phyloP scores from a whole-genome alignment of 2,888 invertebrate genomes.

The Lordiphosa andalusiaca region DNA sequence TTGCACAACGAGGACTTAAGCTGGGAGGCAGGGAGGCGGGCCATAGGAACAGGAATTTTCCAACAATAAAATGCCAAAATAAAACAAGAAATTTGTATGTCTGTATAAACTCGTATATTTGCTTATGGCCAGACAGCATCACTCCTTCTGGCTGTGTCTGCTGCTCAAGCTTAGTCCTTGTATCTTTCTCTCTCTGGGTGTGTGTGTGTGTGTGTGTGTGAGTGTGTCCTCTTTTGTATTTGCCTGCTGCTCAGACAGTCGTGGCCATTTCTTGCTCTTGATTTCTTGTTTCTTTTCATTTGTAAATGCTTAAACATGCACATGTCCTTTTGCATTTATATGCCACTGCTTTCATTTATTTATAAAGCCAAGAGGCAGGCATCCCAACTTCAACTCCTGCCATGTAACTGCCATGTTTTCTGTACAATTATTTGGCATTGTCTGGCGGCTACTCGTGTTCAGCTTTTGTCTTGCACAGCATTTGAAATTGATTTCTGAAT shows the following conservation, averaged over 20 bases:
- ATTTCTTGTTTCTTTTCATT: constrained; percentile 62
- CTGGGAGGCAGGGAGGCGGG: constrained; percentile 29
- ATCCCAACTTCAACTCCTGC: constrained; percentile 25
- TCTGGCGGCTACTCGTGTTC: constrained; percentile 21
- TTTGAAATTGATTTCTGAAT: constrained; percentile 71
- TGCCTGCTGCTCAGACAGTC: constrained; percentile 46
- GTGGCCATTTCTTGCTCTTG: constrained; percentile 62
- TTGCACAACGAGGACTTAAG: constrained; percentile 17
- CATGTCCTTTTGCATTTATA: constrained; percentile 66
- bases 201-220: constrained; percentile 14
- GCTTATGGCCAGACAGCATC: constrained; percentile 69
- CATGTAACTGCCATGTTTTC: constrained; percentile 63
- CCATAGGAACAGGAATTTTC: constrained; percentile 32
- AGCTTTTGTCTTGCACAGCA: constrained; percentile 35
- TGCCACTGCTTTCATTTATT: constrained; percentile 65
- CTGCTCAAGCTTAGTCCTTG: constrained; percentile 43
- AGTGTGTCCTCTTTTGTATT: constrained; percentile 17
- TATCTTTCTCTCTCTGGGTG: not conserved
- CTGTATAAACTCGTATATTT: constrained; percentile 41
- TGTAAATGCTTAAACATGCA: constrained; percentile 46
- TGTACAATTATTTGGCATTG: constrained; percentile 51
- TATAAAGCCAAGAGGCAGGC: constrained; percentile 50
- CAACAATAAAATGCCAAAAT: constrained; percentile 67
- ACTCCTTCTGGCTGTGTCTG: constrained; percentile 56
- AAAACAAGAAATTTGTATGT: constrained; percentile 65